Conservation (phyloP, 2,113 vertebrate genomes). For the Zosterops borbonicus region DNA sequence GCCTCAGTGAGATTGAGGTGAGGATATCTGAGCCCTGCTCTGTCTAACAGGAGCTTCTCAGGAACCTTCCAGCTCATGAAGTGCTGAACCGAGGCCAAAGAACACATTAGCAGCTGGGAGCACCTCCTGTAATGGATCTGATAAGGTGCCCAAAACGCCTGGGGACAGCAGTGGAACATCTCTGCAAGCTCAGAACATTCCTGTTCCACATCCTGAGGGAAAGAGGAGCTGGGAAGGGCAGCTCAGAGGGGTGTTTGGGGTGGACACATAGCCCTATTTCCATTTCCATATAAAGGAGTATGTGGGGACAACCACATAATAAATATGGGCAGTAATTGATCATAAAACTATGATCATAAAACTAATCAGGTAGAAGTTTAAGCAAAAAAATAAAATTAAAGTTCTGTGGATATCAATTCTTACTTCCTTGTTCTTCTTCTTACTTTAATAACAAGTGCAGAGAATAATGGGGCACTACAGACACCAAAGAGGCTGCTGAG, state of each 20-base stretch:
- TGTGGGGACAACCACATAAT: rapidly evolving
- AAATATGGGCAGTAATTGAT: background rate
- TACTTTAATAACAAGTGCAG: background rate
- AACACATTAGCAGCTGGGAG: constrained; percentile 7
- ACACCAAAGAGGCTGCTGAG: background rate
- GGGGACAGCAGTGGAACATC: background rate
- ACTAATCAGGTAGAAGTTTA: background rate
- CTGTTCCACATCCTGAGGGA: background rate
- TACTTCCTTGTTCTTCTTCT: background rate
- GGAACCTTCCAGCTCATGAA: background rate
- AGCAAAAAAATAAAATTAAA: background rate
- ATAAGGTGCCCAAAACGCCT: background rate
- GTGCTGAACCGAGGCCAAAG: constrained; percentile 20
- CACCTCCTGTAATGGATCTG: background rate
- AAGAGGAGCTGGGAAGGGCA: background rate
- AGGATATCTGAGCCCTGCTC: background rate
- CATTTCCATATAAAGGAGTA: background rate
- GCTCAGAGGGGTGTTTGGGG: background rate
- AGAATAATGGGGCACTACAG: background rate
- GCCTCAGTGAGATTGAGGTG: background rate
- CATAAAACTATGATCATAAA: background rate
- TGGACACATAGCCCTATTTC: rapidly evolving
- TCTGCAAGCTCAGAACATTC: background rate
- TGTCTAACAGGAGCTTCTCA: background rate
- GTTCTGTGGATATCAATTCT: background rate